phyloP scores from a whole-genome alignment of 1,140 invertebrate species.

The Neomicropteryx cornuta region DNA sequence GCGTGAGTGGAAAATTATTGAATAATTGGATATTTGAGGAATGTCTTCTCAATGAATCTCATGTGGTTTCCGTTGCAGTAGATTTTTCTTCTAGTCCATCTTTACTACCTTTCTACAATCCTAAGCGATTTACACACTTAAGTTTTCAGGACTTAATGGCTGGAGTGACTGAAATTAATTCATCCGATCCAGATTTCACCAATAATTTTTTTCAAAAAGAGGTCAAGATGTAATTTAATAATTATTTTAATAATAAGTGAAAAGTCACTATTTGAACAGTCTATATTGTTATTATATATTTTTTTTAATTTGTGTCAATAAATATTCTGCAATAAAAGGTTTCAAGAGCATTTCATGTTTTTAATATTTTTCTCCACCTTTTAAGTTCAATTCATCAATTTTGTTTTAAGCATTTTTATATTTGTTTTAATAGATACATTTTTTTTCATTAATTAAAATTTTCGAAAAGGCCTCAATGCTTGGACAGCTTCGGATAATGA shows the following conservation, averaged over 20 bases:
- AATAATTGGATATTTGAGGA: constrained; percentile 80
- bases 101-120: too few relatives aligned
- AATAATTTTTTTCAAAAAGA: constrained; percentile 38
- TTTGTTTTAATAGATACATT: constrained; percentile 3
- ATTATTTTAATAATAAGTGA: too few relatives aligned
- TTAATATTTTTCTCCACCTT: too few relatives aligned
- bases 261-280: too few relatives aligned
- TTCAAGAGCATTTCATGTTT: not conserved
- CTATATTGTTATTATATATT: too few relatives aligned
- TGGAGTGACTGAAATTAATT: constrained; percentile 37
- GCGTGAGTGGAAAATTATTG: constrained; percentile 47
- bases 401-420: constrained; percentile 4
- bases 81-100: too few relatives aligned
- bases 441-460: not conserved
- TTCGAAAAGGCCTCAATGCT: constrained; percentile 66
- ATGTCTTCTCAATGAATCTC: constrained; percentile 62
- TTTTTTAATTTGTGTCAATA: not conserved
- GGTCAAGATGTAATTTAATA: constrained; percentile 20
- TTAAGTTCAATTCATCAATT: constrained; percentile 11
- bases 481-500: constrained; percentile 89
- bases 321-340: not conserved
- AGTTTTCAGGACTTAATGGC: constrained; percentile 44
- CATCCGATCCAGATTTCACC: constrained; percentile 43
- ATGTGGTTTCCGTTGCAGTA: constrained; percentile 73
- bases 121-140: constrained; percentile 36